Percentiles rank a stretch among this genome's conserved stretches.
These are phyloP conservation scores for Bufo gargarizans DNA, from an alignment of 2,113 vertebrate species.

Conservation along the genomic window DNA sequence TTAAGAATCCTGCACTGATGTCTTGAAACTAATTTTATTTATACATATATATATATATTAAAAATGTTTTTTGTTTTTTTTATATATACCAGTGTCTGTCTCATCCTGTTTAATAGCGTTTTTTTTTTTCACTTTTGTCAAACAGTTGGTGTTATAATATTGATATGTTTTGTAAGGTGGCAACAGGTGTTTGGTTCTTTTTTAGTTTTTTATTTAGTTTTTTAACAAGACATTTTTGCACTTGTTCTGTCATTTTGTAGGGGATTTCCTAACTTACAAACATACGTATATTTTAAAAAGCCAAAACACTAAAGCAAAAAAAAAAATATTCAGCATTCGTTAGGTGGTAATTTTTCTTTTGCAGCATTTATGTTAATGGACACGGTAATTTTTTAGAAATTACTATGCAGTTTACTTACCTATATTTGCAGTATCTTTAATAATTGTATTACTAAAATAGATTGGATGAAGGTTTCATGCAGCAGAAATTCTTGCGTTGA, in stretches of 20 bases:
- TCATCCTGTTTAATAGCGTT: neutral
- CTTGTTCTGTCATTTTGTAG: conserved; percentile 12
- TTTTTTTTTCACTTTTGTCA: neutral
- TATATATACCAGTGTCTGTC: conserved; percentile 11
- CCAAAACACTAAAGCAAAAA: conserved; percentile 1
- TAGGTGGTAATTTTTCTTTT: neutral
- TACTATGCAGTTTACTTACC: conserved; percentile 72
- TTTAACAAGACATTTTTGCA: conserved; percentile 44
- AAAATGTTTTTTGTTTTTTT: neutral
- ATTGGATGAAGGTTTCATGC: conserved; percentile 63
- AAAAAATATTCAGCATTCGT: conserved; percentile 12
- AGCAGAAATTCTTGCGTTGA: conserved; percentile 65
- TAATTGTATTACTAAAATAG: conserved; percentile 62
- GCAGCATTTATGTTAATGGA: conserved; percentile 63
- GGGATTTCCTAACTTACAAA: conserved; percentile 12
- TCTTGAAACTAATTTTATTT: conserved; percentile 60
- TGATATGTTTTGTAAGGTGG: neutral
- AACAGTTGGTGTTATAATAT: neutral
- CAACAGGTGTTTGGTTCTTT: neutral
- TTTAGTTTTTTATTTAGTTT: neutral
- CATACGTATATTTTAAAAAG: neutral
- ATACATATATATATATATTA: neutral
- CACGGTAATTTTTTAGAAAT: conserved; percentile 74
- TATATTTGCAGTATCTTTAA: conserved; percentile 51
- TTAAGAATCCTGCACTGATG: conserved; percentile 73